Base-by-base conservation (phyloP, 2,888 invertebrate genomes). In the Clistopyga incitator region DNA sequence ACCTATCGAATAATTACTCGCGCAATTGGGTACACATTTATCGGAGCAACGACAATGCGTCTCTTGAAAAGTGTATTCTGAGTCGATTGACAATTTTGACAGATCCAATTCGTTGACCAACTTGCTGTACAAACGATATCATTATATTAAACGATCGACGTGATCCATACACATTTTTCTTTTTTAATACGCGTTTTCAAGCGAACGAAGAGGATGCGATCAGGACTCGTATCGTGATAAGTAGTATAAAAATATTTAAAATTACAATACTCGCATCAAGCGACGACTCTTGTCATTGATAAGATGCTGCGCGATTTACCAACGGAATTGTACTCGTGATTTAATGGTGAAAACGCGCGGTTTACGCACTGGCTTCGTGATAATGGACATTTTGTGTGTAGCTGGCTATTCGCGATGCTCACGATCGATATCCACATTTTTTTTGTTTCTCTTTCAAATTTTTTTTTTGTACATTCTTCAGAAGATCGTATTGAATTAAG, bases 201-300 rank as follows among this genome's bases (percentile, higher is more conserved):
- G n/a, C n/a, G 34, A 67, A 50, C 47, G 47, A 71, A 54, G 23
- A 72, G 45, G 38, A 47, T 64, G 29, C 61, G 47, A 70, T 68
- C 70, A 74, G 59, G 52, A 82, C n/a, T 47, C 61, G 52, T 79
- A 59, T 68, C 18, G 23, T 52, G 52, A 65, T 72, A 76, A 81
- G 78, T 88, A 79, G 81, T 88, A 87, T 77, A 87, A 88, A 89
- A 89, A 86, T 89, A 89, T 87, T 87, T 84, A 85, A 86, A 86
- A 80, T 87, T 83, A 86, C 84, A 87, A 84, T 84, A 85, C 78
- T 82, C 77, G 64, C 64, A 54, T 77, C 52, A 78, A 23, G 34
- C 50, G 76, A 65, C 72, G 70, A 71, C 34, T 38, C 2, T 42
- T 42, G 13, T 52, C 52, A 42, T 81, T 42, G 52, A 29, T 38